Conservation (phyloP, 2,797 vertebrate species). For the Phrynocephalus vlangalii region DNA sequence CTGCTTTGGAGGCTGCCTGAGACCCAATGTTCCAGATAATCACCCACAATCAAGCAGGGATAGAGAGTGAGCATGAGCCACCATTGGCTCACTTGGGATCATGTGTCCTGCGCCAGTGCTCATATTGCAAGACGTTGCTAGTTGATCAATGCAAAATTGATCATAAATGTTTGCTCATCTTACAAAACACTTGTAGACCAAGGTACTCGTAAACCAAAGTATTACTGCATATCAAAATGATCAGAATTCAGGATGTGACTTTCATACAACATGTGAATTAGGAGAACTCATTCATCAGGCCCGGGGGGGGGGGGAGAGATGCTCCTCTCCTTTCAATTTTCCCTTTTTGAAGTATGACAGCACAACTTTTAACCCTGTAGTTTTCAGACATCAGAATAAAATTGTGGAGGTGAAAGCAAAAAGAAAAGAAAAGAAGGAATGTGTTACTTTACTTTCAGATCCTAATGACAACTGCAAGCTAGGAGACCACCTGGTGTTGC, state of each 20-base stretch:
- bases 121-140: no score
- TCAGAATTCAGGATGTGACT: neutral
- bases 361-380: constrained; percentile 22
- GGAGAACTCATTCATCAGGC: neutral
- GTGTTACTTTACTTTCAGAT: neutral
- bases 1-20: no score
- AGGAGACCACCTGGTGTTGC: neutral
- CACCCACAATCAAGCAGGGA: no score
- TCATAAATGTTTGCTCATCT: no score
- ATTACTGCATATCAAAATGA: neutral
- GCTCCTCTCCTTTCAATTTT: neutral
- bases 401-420: constrained; percentile 7
- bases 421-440: neutral
- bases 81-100: no score
- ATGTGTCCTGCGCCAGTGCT: no score
- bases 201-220: no score
- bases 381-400: constrained; percentile 29
- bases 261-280: neutral
- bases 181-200: no score
- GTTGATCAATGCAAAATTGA: no score
- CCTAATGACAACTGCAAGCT: neutral
- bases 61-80: no score
- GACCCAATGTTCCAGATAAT: no score
- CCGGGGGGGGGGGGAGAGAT: neutral
- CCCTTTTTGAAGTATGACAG: constrained; percentile 21